Evolutionary conservation across 2,113 vertebrate species (phyloP), one percentile per base, ranked within the genome.

Genomic region (Psilopogon haemacephalus): DNA sequence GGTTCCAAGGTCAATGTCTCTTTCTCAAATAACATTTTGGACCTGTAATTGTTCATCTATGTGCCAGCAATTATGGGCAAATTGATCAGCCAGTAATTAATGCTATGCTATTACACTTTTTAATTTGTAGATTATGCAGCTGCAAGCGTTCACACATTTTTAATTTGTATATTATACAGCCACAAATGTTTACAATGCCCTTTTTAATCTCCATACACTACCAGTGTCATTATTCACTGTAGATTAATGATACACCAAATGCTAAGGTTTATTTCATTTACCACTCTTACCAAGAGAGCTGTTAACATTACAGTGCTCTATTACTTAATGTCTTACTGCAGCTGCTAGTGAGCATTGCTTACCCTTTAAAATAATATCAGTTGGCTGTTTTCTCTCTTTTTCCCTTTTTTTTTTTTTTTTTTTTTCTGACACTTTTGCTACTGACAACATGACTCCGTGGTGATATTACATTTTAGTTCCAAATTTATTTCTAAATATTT

Each of bases 61-160:
- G 97, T 98, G 97, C 97, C 95, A 96, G 97, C 97, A 98, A 97
- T 98, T 98, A 98, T 97, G 97, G 97, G 93, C 1, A 64, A 98
- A 98, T 98, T 98, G 98, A 98, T 98, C 98, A 98, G 97, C 96
- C 90, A 84, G 97, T 98, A 98, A 98, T 98, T 98, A 98, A 98
- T 98, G 98, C 95, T 95, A 95, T 92, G 97, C 97, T 98, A 98
- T 98, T 98, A 97, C 97, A 98, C 96, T 97, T 98, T 98, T 98
- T 98, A 98, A 98, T 98, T 98, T 98, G 98, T 97, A 98, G 97
- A 98, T 98, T 98, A 98, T 98, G 97, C 98, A 98, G 98, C 98
- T 98, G 97, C 93, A 95, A 98, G 96, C 95, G 9, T 97, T 98
- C 97, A 96, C 97, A 98, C 97, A 97, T 97, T 98, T 98, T 98